Evolutionary conservation across 1,140 invertebrate species (phyloP).

Genomic region (Cydia strobilella): DNA sequence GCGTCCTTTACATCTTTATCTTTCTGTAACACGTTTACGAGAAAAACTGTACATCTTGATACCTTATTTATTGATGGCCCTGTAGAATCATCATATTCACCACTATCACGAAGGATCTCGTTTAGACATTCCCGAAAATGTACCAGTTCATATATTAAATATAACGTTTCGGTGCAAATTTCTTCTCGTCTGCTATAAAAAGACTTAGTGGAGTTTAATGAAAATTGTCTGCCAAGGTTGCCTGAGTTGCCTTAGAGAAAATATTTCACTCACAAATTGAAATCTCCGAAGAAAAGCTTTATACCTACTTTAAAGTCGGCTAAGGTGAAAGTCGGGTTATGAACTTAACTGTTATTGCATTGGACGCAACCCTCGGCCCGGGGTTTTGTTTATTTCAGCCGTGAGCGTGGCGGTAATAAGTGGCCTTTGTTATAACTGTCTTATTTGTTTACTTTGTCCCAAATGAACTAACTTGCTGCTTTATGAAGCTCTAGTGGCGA

Average conservation of each 20-base stretch:
- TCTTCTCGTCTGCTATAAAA: neutral
- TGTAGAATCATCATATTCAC: neutral
- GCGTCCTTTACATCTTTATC: neutral
- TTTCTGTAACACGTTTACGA: neutral
- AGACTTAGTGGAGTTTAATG: conserved; percentile 3
- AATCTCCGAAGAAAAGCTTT: conserved; percentile 10
- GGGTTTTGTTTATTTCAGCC: conserved; percentile 74
- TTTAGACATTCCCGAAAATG: too few species aligned
- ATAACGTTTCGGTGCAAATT: neutral
- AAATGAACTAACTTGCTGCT: conserved; percentile 39
- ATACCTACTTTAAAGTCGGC: conserved; percentile 48
- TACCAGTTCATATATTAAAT: too few species aligned
- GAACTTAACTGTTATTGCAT: conserved; percentile 77
- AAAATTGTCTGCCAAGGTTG: neutral
- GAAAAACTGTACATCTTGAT: neutral
- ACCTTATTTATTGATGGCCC: neutral
- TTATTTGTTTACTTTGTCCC: conserved; percentile 59
- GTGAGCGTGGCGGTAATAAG: conserved; percentile 68
- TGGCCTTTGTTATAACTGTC: conserved; percentile 61
- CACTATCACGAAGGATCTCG: too few species aligned
- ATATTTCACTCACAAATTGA: neutral
- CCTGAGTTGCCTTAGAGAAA: neutral
- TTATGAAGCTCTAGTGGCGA: neutral
- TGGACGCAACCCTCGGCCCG: conserved; percentile 58
- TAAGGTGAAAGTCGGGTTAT: conserved; percentile 65